A percentile compares a stretch with the other conserved stretches of the same genome.
Evolutionary conservation across 2,113 vertebrate species (phyloP).

Genomic region (Mirza zaza): DNA sequence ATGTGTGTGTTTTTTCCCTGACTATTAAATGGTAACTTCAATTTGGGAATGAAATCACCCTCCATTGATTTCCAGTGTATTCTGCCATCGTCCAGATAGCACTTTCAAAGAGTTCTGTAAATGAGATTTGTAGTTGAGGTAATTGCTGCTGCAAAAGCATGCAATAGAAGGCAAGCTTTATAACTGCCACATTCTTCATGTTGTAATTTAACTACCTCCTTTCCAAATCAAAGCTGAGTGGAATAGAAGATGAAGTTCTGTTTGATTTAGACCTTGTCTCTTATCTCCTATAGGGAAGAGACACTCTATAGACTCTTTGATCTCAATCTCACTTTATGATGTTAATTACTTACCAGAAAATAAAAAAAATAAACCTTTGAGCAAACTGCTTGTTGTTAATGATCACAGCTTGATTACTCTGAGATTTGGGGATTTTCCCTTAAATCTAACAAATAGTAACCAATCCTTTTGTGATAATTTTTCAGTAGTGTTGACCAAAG

Average conservation of each 20-base stretch:
- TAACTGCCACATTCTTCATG: constrained; percentile 77
- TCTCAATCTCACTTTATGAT: not conserved
- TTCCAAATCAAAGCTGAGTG: constrained; percentile 74
- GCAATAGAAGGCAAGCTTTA: constrained; percentile 78
- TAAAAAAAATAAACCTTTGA: not conserved
- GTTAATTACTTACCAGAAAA: constrained; percentile 2
- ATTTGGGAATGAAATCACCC: constrained; percentile 83
- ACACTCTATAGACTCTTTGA: not conserved
- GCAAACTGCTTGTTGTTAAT: not conserved
- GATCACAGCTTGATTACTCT: not conserved
- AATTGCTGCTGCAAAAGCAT: constrained; percentile 84
- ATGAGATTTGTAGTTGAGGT: constrained; percentile 86
- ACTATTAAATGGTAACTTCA: constrained; percentile 82
- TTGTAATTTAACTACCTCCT: constrained; percentile 81
- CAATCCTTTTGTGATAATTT: not conserved
- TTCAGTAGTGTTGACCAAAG: not conserved
- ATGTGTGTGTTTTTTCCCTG: constrained; percentile 62
- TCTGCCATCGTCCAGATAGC: constrained; percentile 79
- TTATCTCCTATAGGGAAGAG: constrained; percentile 43
- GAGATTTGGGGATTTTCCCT: not conserved
- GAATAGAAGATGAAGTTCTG: constrained; percentile 66
- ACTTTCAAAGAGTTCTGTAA: constrained; percentile 85
- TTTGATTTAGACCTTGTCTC: constrained; percentile 67
- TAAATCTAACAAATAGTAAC: constrained; percentile 26
- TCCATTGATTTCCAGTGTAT: constrained; percentile 85